Base-by-base conservation (phyloP, 2,888 invertebrate genomes). In the Omphaloscelis lunosa region DNA sequence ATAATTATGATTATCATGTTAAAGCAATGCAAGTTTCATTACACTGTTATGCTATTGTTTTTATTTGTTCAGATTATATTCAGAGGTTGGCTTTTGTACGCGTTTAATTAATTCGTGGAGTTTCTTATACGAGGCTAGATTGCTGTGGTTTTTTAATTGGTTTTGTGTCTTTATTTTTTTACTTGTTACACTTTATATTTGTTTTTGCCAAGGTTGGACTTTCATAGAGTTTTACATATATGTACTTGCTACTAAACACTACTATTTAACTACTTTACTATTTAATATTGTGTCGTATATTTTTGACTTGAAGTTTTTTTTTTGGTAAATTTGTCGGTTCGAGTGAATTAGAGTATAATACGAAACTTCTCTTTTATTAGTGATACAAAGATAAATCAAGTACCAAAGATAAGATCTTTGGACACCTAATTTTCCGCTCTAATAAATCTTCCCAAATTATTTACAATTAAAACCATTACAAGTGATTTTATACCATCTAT, bases 1-100 rank as follows among this genome's bases (percentile, higher is more conserved):
- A 86, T 87, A 82, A 83, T 84, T 87, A 85, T 87, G 84, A 90
- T 90, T 89, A 90, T 82, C 87, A 81, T 86, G 80, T 81, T 83
- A 45, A 67, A 75, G 62, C 74, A 72, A 67, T 71, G 65, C 59
- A 69, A 68, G 63, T 73, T 72, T 70, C 39, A 77, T 85, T 77
- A 72, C 15, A 53, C 41, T 65, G 17, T 74, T 71, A 9, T 48
- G 45, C 11, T 29, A 67, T 75, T 51, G 34, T 65, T 72, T 65
- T 72, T 77, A 59, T 59, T 53, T 66, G 69, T 67, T 58, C n/a
- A 29, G n/a, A 34, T 17, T 72, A 15, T n/a, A 20, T 53, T 23
- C 45, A 58, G 41, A 59, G 17, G 34, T 34, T 67, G 39, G 51
- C 34, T 56, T 70, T 56, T 51, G 29, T 62, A 23, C 20, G 20